Evolutionary conservation across 2,113 vertebrate genomes (phyloP).

Genomic region (Rhineura floridana): DNA sequence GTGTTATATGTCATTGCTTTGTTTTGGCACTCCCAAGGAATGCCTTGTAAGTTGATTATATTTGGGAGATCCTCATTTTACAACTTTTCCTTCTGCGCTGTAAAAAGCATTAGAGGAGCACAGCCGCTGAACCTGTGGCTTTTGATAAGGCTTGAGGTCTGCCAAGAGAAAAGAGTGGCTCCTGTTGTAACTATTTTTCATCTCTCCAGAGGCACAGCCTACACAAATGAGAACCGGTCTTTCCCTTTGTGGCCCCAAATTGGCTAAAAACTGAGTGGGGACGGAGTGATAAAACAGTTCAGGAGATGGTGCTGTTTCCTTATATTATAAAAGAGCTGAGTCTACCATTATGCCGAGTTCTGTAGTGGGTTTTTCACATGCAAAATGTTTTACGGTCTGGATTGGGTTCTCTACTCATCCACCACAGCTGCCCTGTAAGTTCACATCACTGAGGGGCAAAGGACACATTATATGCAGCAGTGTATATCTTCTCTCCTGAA

Average conservation of each 20-base stretch:
- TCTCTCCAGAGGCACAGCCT: background rate
- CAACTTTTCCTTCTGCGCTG: background rate
- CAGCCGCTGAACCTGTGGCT: background rate
- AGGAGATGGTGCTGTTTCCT: constrained; percentile 9
- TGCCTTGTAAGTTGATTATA: background rate
- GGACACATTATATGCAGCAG: background rate
- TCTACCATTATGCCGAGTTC: background rate
- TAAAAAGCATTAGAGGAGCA: background rate
- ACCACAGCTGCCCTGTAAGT: background rate
- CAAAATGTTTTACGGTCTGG: too few relatives aligned
- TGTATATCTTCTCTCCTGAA: background rate
- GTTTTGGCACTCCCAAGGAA: background rate
- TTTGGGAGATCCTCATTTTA: background rate
- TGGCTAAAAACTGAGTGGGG: background rate
- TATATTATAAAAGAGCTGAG: background rate
- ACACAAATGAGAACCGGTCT: background rate
- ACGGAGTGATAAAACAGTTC: background rate
- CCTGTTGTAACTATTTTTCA: background rate
- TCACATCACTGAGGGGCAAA: background rate
- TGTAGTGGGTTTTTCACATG: background rate
- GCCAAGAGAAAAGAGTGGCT: background rate
- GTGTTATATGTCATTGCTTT: background rate
- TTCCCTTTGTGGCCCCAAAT: background rate
- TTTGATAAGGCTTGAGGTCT: background rate
- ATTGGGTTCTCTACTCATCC: background rate